Evolutionary conservation across 2,113 vertebrate genomes (phyloP), one percentile per base, ranked within the genome.

Genomic region (Halcyon senegalensis): DNA sequence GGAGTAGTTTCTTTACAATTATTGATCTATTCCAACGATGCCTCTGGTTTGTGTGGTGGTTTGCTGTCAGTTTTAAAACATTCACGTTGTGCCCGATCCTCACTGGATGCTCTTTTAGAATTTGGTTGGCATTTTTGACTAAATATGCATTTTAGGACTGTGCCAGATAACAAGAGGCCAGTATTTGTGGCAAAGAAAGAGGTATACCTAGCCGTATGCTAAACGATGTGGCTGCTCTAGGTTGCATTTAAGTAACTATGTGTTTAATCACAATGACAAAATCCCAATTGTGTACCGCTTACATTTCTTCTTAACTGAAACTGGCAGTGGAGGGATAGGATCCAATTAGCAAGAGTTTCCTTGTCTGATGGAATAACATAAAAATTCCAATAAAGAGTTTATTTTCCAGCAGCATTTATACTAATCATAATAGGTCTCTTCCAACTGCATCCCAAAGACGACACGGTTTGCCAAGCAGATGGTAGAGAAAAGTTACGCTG

Each of bases 291-390:
- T 82, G 77, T 87, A 35, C 66, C 43, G 39, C 78, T 97, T 90
- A 84, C 79, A 86, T 74, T 88, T 94, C 93, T 93, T 89, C 73
- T 96, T 96, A 96, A 96, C 89, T 84, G 93, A 95, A 97, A 87
- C 44, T 95, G 91, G 74, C 76, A 95, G 87, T 78, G 74, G 77
- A 95, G 56, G 79, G 56, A 92, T 82, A 77, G 66, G 50, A 84
- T 90, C 78, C 87, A 96, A 91, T 94, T 96, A 98, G 48, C 58
- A 82, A 77, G 86, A 87, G 43, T 89, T 95, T 93, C 51, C 81
- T 94, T 94, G 41, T 96, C 93, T 96, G 74, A 94, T 86, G 74
- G 69, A 94, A 81, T 96, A 96, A 94, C 91, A 97, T 94, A 95
- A 96, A 96, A 94, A 94, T 95, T 97, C 91, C 77, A 87, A 90